Conservation (phyloP, 2,113 vertebrate genomes). For the Sitta europaea region DNA sequence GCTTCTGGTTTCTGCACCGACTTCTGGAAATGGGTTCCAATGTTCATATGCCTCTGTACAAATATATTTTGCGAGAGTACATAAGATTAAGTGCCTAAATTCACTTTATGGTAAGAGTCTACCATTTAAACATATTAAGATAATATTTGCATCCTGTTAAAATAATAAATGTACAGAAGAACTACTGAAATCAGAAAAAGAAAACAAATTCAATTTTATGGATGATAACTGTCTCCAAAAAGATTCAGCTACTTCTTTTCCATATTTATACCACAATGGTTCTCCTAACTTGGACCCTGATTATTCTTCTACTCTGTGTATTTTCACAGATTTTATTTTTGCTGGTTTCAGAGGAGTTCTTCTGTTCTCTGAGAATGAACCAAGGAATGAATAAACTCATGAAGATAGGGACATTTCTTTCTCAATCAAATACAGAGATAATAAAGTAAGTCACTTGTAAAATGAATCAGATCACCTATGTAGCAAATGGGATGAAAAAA, state of each 20-base stretch:
- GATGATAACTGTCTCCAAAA: neutral
- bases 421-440: neutral
- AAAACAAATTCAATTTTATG: neutral
- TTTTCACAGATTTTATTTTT: neutral
- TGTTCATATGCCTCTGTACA: fast-evolving
- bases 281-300: neutral
- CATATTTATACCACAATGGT: neutral
- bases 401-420: neutral
- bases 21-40: neutral
- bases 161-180: neutral
- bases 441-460: neutral
- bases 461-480: neutral
- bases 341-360: neutral
- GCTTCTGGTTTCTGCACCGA: neutral
- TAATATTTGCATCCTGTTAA: neutral
- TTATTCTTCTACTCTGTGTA: neutral
- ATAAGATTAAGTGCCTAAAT: neutral
- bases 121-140: neutral
- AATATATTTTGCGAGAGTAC: neutral
- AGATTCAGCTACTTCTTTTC: neutral
- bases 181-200: neutral
- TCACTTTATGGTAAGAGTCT: neutral
- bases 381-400: neutral
- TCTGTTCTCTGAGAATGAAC: neutral
- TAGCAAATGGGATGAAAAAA: neutral